Percentiles rank a stretch among this genome's conserved stretches.
These are phyloP conservation scores for Ophion ellenae DNA, from an alignment of 2,888 invertebrate species.

Conservation along the genomic window DNA sequence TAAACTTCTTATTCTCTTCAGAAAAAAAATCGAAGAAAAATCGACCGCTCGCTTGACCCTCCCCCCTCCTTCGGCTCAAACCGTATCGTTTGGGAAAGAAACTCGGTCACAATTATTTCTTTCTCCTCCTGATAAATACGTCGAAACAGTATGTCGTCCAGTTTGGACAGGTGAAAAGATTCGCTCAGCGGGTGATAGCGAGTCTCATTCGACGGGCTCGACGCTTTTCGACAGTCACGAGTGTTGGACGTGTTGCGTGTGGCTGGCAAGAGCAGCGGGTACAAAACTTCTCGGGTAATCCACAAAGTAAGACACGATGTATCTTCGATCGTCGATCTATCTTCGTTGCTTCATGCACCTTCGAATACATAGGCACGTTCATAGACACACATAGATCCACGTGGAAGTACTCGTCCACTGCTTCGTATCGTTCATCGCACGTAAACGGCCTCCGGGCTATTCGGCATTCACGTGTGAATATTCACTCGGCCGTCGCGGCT, in stretches of 20 bases:
- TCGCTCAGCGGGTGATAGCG: constrained; percentile 36
- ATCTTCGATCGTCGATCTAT: constrained; percentile 51
- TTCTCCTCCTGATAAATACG: constrained; percentile 24
- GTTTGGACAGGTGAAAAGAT: constrained; percentile 17
- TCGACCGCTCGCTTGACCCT: no score
- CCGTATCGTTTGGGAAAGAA: no score
- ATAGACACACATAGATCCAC: neutral
- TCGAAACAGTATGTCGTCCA: neutral
- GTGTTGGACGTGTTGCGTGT: constrained; percentile 3
- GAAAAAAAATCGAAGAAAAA: no score
- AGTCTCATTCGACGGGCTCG: constrained; percentile 9
- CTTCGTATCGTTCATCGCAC: neutral
- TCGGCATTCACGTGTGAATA: constrained; percentile 51
- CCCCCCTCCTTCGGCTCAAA: no score
- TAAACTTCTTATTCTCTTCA: no score
- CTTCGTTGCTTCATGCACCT: constrained; percentile 42
- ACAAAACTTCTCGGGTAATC: neutral
- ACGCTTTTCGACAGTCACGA: no score
- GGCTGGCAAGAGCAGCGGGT: constrained; percentile 9
- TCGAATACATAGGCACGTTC: constrained; percentile 26
- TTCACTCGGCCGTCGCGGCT: constrained; percentile 39
- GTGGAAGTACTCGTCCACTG: no score
- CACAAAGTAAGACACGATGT: constrained; percentile 14
- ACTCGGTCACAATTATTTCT: neutral
- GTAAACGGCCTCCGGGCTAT: constrained; percentile 28